Evolutionary conservation across 2,888 invertebrate species (phyloP), one percentile per base, ranked within the genome.

Genomic region (Acanthosoma haemorrhoidale): DNA sequence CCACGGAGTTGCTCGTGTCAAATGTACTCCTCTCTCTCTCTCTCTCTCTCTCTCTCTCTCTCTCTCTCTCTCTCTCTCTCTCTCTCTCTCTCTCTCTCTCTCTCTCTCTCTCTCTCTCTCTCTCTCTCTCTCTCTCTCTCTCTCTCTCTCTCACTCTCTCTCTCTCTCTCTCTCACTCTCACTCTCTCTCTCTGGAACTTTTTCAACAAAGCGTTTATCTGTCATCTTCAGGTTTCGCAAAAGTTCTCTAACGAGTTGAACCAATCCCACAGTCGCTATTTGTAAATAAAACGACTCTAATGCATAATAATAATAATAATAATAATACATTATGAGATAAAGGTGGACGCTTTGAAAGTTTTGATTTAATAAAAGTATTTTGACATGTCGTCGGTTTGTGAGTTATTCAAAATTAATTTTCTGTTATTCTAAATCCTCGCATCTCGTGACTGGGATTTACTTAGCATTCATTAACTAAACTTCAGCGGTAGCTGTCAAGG

Each of bases 51-150:
- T 32, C 32, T 13, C 16, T 15, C 41, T 41, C 41, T 41, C 41
- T 13, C 41, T 41, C 60, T 70, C 69, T 59, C 59, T 70, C 60
- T 66, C 59, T 59, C 60, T 43, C 66, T 18, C 31, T 43, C 51
- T 51, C 60, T 41, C 38, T 43, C 36, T 51, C 58, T 38, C 41
- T 41, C 41, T 13, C 51, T 32, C 64, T 29, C 63, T 38, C 66
- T 41, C 31, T 43, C 16, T 41, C 32, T 18, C 70, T 41, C 69
- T 39, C 58, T 58, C 36, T 32, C 32, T 32, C 32, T 32, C 32
- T 63, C 16, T 29, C 32, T 34, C 39, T 71, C 25, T 34, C 32
- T 41, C 64, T 34, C 36, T 16, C 41, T 41, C 13, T 43, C 43
- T 18, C 43, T 43, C 43, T 18, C n/a, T n/a, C 32, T 32, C 32